Conservation (phyloP, 1,140 invertebrate genomes). For the Coptotermes formosanus region DNA sequence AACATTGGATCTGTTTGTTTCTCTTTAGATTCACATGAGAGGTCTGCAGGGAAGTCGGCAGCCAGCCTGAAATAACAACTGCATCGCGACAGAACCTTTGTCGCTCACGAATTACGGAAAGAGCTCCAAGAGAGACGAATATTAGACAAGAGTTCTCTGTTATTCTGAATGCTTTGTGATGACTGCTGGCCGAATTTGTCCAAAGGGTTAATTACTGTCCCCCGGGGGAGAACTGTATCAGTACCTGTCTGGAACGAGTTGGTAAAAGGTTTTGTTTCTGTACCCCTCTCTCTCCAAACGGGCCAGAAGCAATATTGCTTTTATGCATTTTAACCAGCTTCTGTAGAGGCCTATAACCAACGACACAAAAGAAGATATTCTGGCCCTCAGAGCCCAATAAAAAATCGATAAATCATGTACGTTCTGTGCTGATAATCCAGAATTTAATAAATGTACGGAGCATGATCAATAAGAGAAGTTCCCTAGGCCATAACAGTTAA, state of each 20-base stretch:
- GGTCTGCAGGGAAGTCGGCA: background rate
- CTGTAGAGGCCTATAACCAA: background rate
- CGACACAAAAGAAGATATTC: background rate
- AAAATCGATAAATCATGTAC: background rate
- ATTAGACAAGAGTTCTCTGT: background rate
- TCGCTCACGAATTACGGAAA: background rate
- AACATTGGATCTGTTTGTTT: background rate
- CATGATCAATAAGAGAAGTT: too few species aligned
- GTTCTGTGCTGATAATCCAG: background rate
- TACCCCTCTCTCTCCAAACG: background rate
- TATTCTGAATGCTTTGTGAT: background rate
- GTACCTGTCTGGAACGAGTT: background rate
- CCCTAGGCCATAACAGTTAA: too few species aligned
- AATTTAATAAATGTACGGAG: too few species aligned
- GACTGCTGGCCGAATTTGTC: background rate
- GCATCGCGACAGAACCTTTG: background rate
- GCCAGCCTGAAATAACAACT: background rate
- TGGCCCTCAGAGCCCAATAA: background rate
- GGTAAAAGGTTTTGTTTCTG: background rate
- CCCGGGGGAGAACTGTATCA: background rate
- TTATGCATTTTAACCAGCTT: background rate
- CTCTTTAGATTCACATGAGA: conserved; percentile 9
- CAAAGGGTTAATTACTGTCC: conserved; percentile 11
- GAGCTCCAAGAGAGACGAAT: background rate
- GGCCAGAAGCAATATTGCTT: background rate